Percentiles rank a stretch among this genome's conserved stretches.
Conservation (phyloP, 2,797 vertebrate species). For the Arrhamphus sclerolepis region DNA sequence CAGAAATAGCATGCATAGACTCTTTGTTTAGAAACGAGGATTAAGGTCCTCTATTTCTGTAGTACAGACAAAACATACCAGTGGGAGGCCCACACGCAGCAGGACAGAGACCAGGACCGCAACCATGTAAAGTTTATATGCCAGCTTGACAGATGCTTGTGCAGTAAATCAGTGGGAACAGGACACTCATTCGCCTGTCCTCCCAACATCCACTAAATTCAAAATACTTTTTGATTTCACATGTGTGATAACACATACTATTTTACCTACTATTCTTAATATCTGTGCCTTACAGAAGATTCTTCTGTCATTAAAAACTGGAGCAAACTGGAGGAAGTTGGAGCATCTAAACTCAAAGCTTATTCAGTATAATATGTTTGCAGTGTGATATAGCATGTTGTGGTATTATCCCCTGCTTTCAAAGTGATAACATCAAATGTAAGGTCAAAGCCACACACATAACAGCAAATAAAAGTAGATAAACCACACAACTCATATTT, state of each 20-base stretch:
- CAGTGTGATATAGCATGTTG: too few species aligned
- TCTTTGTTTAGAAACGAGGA: conserved; percentile 40
- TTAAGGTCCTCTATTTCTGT: conserved; percentile 27
- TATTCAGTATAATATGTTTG: too few species aligned
- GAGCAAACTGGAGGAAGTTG: too few species aligned
- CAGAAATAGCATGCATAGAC: conserved; percentile 39
- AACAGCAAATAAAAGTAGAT: too few species aligned
- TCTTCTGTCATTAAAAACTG: too few species aligned
- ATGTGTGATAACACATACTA: background rate
- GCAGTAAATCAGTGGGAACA: conserved; percentile 17
- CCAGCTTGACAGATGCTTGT: conserved; percentile 33
- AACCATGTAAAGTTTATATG: conserved; percentile 52
- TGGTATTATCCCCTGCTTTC: too few species aligned
- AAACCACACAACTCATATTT: too few species aligned
- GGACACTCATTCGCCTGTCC: conserved; percentile 5
- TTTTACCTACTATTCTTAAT: too few species aligned
- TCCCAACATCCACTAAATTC: background rate
- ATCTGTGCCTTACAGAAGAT: too few species aligned
- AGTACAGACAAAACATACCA: conserved; percentile 56
- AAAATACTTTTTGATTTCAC: conserved; percentile 1
- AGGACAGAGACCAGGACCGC: conserved; percentile 25
- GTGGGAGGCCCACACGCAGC: conserved; percentile 21
- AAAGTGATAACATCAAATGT: too few species aligned
- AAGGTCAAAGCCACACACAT: too few species aligned
- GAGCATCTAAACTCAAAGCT: too few species aligned